phyloP scores from a whole-genome alignment of 2,888 invertebrate genomes.

The Pachycephus smyrnensis region DNA sequence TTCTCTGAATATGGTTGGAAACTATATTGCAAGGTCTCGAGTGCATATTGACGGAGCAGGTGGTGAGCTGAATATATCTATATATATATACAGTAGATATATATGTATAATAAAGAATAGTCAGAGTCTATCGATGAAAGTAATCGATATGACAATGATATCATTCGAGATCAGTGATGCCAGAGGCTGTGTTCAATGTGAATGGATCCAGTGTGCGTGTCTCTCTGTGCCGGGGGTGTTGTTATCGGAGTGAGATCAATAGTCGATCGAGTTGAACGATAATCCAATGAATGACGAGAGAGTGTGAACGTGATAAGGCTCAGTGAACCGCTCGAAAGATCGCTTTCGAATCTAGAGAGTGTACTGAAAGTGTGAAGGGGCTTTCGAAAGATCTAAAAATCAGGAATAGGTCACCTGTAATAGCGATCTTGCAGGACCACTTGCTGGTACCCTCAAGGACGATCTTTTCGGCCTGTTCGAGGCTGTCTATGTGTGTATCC shows the following conservation, averaged over 20 bases:
- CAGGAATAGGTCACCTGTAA: constrained; percentile 84
- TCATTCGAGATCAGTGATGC: neutral
- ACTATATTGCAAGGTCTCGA: neutral
- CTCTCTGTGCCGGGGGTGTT: neutral
- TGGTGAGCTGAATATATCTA: neutral
- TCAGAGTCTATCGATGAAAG: neutral
- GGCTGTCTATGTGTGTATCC: constrained; percentile 97
- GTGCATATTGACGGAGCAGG: neutral
- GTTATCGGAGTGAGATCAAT: neutral
- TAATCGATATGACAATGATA: neutral
- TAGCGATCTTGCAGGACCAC: constrained; percentile 99
- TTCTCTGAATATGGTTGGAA: neutral
- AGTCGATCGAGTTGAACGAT: neutral
- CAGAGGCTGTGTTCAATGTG: neutral
- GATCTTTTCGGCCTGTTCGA: constrained; percentile 97
- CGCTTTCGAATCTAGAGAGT: neutral
- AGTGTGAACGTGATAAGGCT: neutral
- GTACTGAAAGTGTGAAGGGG: neutral
- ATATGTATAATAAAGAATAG: neutral
- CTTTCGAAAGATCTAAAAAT: constrained; percentile 7
- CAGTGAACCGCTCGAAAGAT: neutral
- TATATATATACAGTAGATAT: neutral
- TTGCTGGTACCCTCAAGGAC: constrained; percentile 99
- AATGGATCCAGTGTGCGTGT: neutral
- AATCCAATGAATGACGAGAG: neutral